phyloP scores from a whole-genome alignment of 2,888 invertebrate genomes.

The Ypsolopha scabrella region DNA sequence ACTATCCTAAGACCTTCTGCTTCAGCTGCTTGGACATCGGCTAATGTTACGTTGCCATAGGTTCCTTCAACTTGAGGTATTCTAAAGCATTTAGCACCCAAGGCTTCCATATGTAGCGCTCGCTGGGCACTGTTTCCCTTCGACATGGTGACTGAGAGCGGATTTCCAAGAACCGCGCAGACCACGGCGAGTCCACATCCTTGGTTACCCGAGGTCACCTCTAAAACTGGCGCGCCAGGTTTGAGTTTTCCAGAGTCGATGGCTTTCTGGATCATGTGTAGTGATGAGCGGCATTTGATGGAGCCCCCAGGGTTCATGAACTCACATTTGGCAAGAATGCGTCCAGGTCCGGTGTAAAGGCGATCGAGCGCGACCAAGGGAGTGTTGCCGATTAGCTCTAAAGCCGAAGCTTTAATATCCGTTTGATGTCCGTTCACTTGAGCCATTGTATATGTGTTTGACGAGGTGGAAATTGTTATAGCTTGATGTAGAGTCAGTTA shows the following conservation, averaged over 20 bases:
- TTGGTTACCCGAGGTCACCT: slow-evolving; percentile 59
- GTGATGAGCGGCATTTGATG: slow-evolving; percentile 52
- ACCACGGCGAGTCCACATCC: slow-evolving; percentile 59
- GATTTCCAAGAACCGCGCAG: slow-evolving; percentile 51
- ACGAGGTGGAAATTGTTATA: neutral
- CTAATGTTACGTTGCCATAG: slow-evolving; percentile 52
- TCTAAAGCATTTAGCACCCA: slow-evolving; percentile 49
- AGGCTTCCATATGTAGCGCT: slow-evolving; percentile 59
- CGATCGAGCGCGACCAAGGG: slow-evolving; percentile 58
- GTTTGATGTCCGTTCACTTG: slow-evolving; percentile 22
- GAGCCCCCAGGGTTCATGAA: slow-evolving; percentile 62
- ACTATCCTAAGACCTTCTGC: slow-evolving; percentile 35
- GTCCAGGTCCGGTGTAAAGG: slow-evolving; percentile 46
- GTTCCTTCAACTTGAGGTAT: slow-evolving; percentile 58
- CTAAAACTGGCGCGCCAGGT: slow-evolving; percentile 44
- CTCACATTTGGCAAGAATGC: slow-evolving; percentile 58
- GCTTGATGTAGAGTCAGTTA: neutral
- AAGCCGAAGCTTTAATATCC: slow-evolving; percentile 52
- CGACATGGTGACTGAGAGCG: slow-evolving; percentile 54
- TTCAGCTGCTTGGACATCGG: slow-evolving; percentile 50
- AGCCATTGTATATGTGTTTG: neutral
- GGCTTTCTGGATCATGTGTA: slow-evolving; percentile 48
- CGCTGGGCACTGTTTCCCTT: slow-evolving; percentile 55
- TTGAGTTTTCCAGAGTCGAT: slow-evolving; percentile 33
- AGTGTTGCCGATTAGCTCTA: slow-evolving; percentile 58